Conservation (phyloP, 2,113 vertebrate genomes). For the Petroica traversi region DNA sequence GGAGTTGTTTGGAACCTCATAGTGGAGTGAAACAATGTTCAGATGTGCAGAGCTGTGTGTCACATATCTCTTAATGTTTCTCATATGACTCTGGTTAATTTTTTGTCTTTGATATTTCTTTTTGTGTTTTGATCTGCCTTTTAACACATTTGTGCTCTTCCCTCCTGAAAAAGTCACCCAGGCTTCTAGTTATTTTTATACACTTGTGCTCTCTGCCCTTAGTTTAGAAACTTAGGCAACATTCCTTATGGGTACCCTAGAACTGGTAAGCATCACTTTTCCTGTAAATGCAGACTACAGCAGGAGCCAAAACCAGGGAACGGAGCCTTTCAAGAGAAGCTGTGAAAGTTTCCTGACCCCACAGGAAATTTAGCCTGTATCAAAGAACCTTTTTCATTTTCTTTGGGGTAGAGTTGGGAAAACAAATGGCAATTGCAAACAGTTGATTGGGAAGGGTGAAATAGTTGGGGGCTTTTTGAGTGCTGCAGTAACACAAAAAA, state of each 20-base stretch:
- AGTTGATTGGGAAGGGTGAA: neutral
- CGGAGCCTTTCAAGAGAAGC: rapidly evolving
- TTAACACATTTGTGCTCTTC: neutral
- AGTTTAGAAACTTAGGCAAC: neutral
- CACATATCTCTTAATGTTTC: neutral
- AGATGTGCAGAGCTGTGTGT: neutral
- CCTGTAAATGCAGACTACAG: neutral
- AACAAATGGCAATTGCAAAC: neutral
- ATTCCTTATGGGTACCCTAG: neutral
- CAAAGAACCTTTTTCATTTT: neutral
- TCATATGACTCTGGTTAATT: neutral
- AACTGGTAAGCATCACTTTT: neutral
- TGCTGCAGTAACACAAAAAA: neutral
- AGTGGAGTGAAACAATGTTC: neutral
- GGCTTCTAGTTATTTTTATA: neutral
- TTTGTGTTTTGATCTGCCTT: neutral
- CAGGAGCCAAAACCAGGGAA: neutral
- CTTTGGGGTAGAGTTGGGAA: neutral
- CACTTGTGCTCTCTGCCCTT: neutral
- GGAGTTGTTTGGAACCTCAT: neutral
- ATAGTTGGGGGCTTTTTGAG: neutral
- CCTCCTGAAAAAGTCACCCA: neutral
- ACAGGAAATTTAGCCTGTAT: neutral
- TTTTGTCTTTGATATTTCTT: neutral
- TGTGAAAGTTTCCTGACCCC: neutral